Base-by-base conservation (phyloP, 2,797 vertebrate genomes). In the Xenentodon cancila region DNA sequence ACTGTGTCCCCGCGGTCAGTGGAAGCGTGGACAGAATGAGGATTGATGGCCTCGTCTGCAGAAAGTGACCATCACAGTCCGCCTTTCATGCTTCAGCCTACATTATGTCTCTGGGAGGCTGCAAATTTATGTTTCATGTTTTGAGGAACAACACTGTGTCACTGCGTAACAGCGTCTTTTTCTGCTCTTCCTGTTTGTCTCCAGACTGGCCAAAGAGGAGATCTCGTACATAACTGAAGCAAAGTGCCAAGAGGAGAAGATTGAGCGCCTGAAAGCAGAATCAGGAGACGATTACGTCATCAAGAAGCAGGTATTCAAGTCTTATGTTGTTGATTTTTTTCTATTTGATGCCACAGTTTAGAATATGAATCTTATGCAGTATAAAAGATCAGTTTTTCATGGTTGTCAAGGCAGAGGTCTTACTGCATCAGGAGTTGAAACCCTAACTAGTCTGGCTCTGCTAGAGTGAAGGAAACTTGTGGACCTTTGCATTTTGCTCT, bases 131-230 rank as follows among this genome's bases (percentile, higher is more conserved):
- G 2, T 11, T 37, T 37, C 34, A 37, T 53, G 15, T 67, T 85
- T 67, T 67, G 45, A 66, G 59, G 54, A 63, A 70, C 77, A 69
- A 55, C 75, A 51, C 42, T 5, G 62, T 25, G 25, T 25, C 25
- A 25, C 25, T 25, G 5, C 25, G 8, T 37, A 11, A 11, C 11
- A 37, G 66, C 45, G 48, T 51, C 51, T 76, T 50, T 59, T 3
- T 37, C 46, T 56, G 47, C 49, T 73, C 48, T 25, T 54, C 53
- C 46, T 18, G 34, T 45, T 34, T n/a, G 40, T 59, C 48, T 9
- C 62, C 90, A 99, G 97, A 68, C 88, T 99, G 88, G 94, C 91
- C 15, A 99, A 97, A 89, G 97, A 99, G 86, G 92, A 96, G 88
- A 47, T 92, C 18, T 85, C 95, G 64, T 99, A 99, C 90, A 93